These are phyloP conservation scores for Aethes cnicana DNA, from an alignment of 2,888 invertebrate species.

Conservation along the genomic window DNA sequence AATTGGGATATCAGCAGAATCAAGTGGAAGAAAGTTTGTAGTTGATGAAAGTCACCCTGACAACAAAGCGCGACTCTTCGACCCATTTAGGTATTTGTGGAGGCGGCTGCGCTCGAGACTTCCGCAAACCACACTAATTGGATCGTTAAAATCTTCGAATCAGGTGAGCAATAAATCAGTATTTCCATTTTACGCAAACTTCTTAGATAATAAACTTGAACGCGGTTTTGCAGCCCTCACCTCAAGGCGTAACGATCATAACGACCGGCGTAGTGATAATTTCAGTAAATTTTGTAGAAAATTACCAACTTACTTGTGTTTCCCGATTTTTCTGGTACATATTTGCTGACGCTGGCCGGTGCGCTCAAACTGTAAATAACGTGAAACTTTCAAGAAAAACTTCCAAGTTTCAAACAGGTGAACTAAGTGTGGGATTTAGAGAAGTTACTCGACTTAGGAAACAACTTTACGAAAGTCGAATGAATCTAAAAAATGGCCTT, in stretches of 20 bases:
- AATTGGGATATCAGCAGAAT: too few relatives aligned
- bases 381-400: constrained; percentile 28
- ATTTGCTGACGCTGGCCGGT: constrained; percentile 50
- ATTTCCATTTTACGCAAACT: constrained; percentile 48
- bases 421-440: constrained; percentile 23
- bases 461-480: constrained; percentile 5
- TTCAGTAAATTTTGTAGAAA: constrained; percentile 45
- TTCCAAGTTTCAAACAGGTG: constrained; percentile 26
- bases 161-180: constrained; percentile 44
- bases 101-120: constrained; percentile 5
- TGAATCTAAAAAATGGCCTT: constrained; percentile 1
- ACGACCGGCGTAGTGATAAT: constrained; percentile 50
- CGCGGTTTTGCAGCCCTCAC: constrained; percentile 41
- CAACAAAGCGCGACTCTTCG: constrained; percentile 7
- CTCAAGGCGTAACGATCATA: constrained; percentile 47
- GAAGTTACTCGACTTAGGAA: constrained; percentile 21
- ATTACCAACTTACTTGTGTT: constrained; percentile 53
- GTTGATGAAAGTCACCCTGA: constrained; percentile 1
- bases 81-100: constrained; percentile 12
- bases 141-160: constrained; percentile 29
- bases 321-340: constrained; percentile 46
- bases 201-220: constrained; percentile 39
- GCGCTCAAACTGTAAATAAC: constrained; percentile 62
- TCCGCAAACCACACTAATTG: constrained; percentile 25
- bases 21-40: constrained; percentile 1